phyloP scores from a whole-genome alignment of 2,113 vertebrate species.

The Eulemur macaco region DNA sequence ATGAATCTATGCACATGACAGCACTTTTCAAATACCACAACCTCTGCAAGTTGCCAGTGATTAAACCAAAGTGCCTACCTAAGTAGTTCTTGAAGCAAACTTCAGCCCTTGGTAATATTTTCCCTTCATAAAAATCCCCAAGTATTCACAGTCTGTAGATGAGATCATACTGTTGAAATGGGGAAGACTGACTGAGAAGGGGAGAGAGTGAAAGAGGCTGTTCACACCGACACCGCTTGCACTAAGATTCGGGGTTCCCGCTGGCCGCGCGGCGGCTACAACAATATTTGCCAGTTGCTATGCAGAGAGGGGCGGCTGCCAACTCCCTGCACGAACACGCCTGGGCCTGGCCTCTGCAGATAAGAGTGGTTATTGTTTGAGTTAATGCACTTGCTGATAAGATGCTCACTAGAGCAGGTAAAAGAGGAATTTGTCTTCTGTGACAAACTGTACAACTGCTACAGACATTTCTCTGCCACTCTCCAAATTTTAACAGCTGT shows the following conservation, averaged over 20 bases:
- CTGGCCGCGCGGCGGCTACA: constrained; percentile 49
- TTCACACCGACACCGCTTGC: constrained; percentile 41
- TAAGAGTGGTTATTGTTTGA: constrained; percentile 81
- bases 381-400: constrained; percentile 75
- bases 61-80: constrained; percentile 74
- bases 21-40: neutral
- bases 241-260: constrained; percentile 55
- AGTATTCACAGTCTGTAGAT: constrained; percentile 81
- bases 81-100: constrained; percentile 72
- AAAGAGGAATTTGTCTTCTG: constrained; percentile 53
- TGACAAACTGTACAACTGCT: constrained; percentile 8
- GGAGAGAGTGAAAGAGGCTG: neutral
- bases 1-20: neutral
- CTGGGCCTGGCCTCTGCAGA: constrained; percentile 82
- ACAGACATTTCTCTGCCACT: neutral
- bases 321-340: constrained; percentile 76
- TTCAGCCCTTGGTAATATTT: constrained; percentile 79
- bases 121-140: constrained; percentile 79
- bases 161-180: constrained; percentile 79
- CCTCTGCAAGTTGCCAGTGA: constrained; percentile 50
- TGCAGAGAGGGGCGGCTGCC: constrained; percentile 75
- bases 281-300: constrained; percentile 88
- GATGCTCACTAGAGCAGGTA: constrained; percentile 70
- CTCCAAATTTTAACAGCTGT: constrained; percentile 46
- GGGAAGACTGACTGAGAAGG: constrained; percentile 50